Base-by-base conservation (phyloP, 2,113 vertebrate genomes). In the Cepphus grylle region DNA sequence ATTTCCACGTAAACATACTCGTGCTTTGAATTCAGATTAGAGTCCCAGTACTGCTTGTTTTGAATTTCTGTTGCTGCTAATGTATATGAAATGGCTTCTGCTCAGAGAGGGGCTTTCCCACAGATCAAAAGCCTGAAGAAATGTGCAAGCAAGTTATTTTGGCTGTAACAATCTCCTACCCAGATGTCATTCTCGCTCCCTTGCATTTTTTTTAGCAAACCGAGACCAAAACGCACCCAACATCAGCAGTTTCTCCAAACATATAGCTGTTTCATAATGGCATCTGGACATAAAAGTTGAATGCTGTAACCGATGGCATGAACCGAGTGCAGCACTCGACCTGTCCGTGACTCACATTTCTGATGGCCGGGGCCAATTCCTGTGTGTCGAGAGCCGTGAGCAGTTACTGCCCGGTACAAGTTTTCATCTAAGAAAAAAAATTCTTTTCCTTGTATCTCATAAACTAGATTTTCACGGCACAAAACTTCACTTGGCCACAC, bases 51-150 rank as follows among this genome's bases (percentile, higher is more conserved):
- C 53, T 56, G 34, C 23, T 70, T 40, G 53, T 80, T 92, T 88
- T 80, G 36, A 77, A 65, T 53, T 30, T 47, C 34, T 53, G 12
- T 29, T 79, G n/a, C 30, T 82, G 32, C 6, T 71, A 63, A 56
- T 67, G 11, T 25, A 76, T 73, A 77, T 72, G 58, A 92, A 95
- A 90, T 90, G 52, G 15, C 30, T 88, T 92, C 71, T 92, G 30
- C 53, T 79, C 34, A 69, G 42, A 87, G 42, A 81, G 11, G 15
- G 61, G 10, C 25, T 69, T 86, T 82, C 62, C n/a, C 42, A 59
- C 22, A 61, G 36, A 38, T 36, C 49, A 92, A 70, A 90, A 86
- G 8, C 36, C 56, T 0, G 1, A 79, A 73, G 14, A 55, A 71
- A 92, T 88, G 36, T 84, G 34, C 36, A 90, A 62, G n/a, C 17